phyloP scores from a whole-genome alignment of 2,888 invertebrate genomes.

The Zygaena filipendulae region DNA sequence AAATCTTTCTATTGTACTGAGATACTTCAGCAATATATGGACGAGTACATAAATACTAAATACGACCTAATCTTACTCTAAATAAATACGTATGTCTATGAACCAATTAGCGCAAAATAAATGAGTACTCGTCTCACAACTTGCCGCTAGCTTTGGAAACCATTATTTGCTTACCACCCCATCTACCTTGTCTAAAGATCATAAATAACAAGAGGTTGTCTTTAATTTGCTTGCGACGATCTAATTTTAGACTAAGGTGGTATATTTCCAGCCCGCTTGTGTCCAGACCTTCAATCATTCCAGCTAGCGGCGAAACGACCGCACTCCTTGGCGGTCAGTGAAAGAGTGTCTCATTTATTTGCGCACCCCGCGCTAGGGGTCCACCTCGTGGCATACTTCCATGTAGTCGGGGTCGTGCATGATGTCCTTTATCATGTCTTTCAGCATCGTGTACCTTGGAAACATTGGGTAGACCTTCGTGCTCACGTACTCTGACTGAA shows the following conservation, averaged over 20 bases:
- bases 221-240: no score
- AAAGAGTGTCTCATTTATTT: constrained; percentile 62
- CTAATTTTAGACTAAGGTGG: no score
- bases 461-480: constrained; percentile 95
- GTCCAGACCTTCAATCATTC: no score
- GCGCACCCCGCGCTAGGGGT: constrained; percentile 74
- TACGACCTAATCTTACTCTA: constrained; percentile 38
- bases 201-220: no score
- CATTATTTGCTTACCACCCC: no score
- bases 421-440: constrained; percentile 97
- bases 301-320: constrained; percentile 55
- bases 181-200: no score
- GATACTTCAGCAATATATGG: no score
- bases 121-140: constrained; percentile 54
- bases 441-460: constrained; percentile 94
- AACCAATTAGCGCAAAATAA: constrained; percentile 54
- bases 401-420: constrained; percentile 97
- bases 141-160: constrained; percentile 41
- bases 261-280: no score
- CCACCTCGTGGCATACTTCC: constrained; percentile 94
- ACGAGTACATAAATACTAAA: constrained; percentile 44
- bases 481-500: constrained; percentile 88
- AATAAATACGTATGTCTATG: constrained; percentile 31
- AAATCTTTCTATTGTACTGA: no score
- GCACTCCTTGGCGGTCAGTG: constrained; percentile 39